Conservation (phyloP, 2,797 vertebrate species). For the Cottoperca gobio region DNA sequence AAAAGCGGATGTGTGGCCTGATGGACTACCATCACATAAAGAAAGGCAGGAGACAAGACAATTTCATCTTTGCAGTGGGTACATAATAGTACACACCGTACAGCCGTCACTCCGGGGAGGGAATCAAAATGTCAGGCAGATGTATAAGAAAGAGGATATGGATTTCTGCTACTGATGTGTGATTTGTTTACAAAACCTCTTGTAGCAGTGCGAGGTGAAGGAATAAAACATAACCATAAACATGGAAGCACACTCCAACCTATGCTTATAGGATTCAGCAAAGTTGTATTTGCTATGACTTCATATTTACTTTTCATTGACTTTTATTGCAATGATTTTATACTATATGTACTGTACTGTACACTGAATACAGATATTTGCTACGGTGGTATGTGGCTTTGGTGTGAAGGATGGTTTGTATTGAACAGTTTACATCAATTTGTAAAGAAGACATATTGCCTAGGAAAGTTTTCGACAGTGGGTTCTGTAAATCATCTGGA, state of each 20-base stretch:
- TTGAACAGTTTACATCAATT: background rate
- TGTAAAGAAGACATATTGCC: background rate
- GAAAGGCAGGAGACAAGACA: constrained; percentile 26
- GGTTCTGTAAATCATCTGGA: background rate
- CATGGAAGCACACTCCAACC: background rate
- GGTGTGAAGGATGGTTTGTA: background rate
- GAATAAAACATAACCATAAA: constrained; percentile 17
- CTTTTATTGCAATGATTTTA: background rate
- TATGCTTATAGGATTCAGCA: background rate
- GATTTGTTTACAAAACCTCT: constrained; percentile 33
- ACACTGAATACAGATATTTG: background rate
- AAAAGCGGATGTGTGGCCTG: constrained; percentile 27
- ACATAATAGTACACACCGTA: constrained; percentile 26
- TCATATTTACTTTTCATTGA: background rate
- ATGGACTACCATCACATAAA: constrained; percentile 8
- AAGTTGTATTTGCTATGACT: background rate
- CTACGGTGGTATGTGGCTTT: background rate
- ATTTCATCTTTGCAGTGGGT: constrained; percentile 25
- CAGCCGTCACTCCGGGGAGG: background rate
- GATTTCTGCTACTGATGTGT: constrained; percentile 40
- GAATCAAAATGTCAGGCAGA: constrained; percentile 28
- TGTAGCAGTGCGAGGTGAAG: background rate
- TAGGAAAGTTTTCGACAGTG: too few species aligned
- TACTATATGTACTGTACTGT: background rate
- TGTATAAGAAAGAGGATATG: constrained; percentile 23